Evolutionary conservation across 2,797 vertebrate species (phyloP), one percentile per base, ranked within the genome.

Genomic region (Syngnathus acus): DNA sequence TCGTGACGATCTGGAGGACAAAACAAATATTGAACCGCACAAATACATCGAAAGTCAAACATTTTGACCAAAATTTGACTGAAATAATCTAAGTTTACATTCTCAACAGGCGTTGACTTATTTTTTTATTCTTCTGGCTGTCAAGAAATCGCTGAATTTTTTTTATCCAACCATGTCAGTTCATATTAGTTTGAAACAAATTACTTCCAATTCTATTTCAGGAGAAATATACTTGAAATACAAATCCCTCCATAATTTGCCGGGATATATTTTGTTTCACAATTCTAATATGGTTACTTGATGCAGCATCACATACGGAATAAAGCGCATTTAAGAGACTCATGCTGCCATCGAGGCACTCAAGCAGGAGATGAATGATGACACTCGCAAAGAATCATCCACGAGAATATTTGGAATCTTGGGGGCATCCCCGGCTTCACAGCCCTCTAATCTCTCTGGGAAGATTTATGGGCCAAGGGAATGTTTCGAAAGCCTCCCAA

Each of bases 401-500:
- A 88, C 80, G 85, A 89, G 91, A 89, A 90, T 89, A 89, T 91
- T 89, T 89, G 87, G 88, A 58, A 89, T 91, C 90, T 89, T 84
- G 82, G 60, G 79, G 88, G 85, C 86, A 86, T 88, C 87, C 81
- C 82, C 69, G 70, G 79, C 82, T 86, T 85, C 74, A 82, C 80
- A 89, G 89, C 82, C 84, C 60, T 86, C 89, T 91, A 90, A 89
- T 91, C 86, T 90, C 78, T 82, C 77, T 78, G 78, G 78, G 81
- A 90, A 83, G 81, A 91, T 93, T 90, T 90, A 91, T 88, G 84
- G 82, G 78, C 78, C 68, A 70, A 83, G 88, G 84, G 87, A 89
- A 87, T 85, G 78, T 87, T 88, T 82, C 87, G 82, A 86, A 62
- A 86, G 86, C 76, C 83, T 89, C 87, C 82, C 89, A 90, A 90